Conservation (phyloP, 1,140 invertebrate species). For the Mya arenaria region DNA sequence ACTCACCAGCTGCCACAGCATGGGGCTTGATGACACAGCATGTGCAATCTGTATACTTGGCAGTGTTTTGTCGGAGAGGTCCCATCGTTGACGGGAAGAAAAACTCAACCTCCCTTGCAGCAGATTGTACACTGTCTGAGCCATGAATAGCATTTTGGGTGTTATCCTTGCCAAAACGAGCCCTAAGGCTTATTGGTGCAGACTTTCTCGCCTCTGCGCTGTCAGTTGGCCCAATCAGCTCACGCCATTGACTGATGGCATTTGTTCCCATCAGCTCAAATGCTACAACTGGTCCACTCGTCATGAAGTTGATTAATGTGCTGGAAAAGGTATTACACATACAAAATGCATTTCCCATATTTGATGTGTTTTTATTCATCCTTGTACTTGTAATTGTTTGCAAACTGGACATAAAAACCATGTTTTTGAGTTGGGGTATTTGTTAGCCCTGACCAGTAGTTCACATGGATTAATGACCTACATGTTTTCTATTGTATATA, state of each 20-base stretch:
- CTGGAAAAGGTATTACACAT: constrained; percentile 51
- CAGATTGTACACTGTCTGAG: constrained; percentile 84
- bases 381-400: too few species aligned
- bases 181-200: constrained; percentile 86
- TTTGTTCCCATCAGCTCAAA: constrained; percentile 90
- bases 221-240: constrained; percentile 87
- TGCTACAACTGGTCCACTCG: constrained; percentile 87
- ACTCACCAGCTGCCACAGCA: constrained; percentile 87
- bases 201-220: constrained; percentile 84
- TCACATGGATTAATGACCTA: too few species aligned
- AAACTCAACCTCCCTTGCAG: constrained; percentile 84
- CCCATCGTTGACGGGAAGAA: constrained; percentile 86
- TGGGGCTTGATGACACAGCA: constrained; percentile 97
- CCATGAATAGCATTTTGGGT: constrained; percentile 88
- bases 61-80: constrained; percentile 82
- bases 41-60: constrained; percentile 86
- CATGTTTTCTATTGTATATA: too few species aligned
- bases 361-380: background rate
- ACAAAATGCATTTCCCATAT: too few species aligned
- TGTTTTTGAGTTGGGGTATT: background rate
- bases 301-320: constrained; percentile 83
- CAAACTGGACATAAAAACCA: too few species aligned
- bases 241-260: constrained; percentile 84
- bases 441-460: background rate
- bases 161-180: constrained; percentile 88